Evolutionary conservation across 2,797 vertebrate species (phyloP).

Genomic region (Brachymystax lenok): DNA sequence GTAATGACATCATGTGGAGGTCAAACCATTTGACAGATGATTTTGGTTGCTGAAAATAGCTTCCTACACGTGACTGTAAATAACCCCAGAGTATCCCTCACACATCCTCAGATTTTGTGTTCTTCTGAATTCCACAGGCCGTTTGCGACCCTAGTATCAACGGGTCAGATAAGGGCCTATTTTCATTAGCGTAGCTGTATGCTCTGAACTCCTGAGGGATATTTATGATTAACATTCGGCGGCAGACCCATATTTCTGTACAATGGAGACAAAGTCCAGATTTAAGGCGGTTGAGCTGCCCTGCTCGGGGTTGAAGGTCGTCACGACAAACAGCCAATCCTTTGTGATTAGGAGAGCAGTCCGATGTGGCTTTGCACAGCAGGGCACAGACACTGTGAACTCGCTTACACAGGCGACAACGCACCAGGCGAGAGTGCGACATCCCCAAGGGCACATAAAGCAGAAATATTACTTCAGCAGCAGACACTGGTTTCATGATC

Average conservation of each 20-base stretch:
- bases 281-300: not conserved
- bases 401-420: slow-evolving; percentile 45
- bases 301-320: not conserved
- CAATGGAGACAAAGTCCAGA: slow-evolving; percentile 1
- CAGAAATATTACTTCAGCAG: slow-evolving; percentile 49
- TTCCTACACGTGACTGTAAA: not conserved
- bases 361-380: not conserved
- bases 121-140: not conserved
- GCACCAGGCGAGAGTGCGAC: slow-evolving; percentile 45
- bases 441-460: slow-evolving; percentile 47
- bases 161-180: not conserved
- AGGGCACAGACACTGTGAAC: not conserved
- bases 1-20: not conserved
- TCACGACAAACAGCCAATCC: not conserved
- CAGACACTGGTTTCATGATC: slow-evolving; percentile 40
- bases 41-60: not conserved
- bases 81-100: no score
- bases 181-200: not conserved
- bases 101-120: not conserved
- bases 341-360: not conserved
- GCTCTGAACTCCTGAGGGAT: not conserved
- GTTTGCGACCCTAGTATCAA: not conserved
- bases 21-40: not conserved
- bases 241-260: not conserved
- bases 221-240: not conserved